Conservation (phyloP, 2,797 vertebrate species). For the Falco rusticolus region DNA sequence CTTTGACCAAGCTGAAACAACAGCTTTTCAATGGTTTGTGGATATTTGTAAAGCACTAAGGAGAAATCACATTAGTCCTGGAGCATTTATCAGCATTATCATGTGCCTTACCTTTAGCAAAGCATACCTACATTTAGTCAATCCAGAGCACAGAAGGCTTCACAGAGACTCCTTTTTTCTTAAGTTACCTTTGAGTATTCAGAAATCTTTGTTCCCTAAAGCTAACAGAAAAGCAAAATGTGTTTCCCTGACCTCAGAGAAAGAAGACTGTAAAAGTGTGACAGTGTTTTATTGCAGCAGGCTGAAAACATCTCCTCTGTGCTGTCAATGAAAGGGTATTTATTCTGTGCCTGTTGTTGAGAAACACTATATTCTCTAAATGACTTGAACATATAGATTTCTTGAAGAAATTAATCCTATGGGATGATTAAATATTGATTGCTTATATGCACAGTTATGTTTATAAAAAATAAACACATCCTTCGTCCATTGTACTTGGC, state of each 20-base stretch:
- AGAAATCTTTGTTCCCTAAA: not conserved
- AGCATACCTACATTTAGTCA: not conserved
- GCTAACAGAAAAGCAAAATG: not conserved
- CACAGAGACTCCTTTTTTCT: not conserved
- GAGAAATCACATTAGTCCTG: not conserved
- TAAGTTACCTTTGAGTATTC: not conserved
- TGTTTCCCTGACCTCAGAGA: not conserved
- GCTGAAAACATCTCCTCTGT: not conserved
- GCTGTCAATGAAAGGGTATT: not conserved
- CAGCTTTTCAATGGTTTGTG: not conserved
- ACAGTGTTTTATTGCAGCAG: not conserved
- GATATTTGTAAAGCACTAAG: not conserved
- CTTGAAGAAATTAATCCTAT: not conserved
- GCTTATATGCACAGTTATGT: not conserved
- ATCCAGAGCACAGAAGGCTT: not conserved
- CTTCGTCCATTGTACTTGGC: not conserved
- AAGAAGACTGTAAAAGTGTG: not conserved
- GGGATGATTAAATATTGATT: constrained; percentile 17
- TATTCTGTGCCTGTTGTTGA: not conserved
- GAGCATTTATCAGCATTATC: not conserved
- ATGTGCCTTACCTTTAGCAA: not conserved
- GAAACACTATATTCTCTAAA: not conserved
- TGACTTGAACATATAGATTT: not conserved
- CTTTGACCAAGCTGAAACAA: not conserved
- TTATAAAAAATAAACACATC: constrained; percentile 7